phyloP scores from a whole-genome alignment of 2,113 vertebrate genomes.

The Lagopus leucura region DNA sequence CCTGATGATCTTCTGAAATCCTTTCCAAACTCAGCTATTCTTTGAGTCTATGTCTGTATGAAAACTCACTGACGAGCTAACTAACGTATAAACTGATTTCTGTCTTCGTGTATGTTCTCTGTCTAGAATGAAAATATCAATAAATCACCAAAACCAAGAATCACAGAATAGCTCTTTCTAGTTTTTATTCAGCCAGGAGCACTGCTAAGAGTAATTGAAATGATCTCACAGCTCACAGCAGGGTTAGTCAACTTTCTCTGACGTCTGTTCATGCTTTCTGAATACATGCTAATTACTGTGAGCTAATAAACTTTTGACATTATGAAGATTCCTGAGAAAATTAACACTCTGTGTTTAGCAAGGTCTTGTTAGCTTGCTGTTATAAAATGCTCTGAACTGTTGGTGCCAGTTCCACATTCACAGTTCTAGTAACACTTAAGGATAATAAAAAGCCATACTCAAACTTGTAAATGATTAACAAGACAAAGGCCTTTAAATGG shows the following conservation, averaged over 20 bases:
- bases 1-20: background rate
- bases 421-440: conserved; percentile 62
- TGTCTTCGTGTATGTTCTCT: background rate
- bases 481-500: conserved; percentile 68
- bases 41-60: background rate
- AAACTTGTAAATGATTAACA: conserved; percentile 70
- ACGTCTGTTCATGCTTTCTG: background rate
- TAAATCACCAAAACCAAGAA: background rate
- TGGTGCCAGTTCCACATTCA: conserved; percentile 29
- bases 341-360: conserved; percentile 25
- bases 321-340: background rate
- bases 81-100: background rate
- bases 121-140: background rate
- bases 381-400: conserved; percentile 38
- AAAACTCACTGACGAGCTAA: background rate
- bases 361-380: background rate
- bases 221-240: background rate
- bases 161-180: background rate
- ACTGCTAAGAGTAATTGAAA: background rate
- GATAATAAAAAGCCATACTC: conserved; percentile 55
- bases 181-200: background rate
- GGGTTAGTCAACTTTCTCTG: background rate
- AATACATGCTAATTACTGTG: background rate
- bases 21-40: background rate
- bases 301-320: background rate